Conservation (phyloP, 2,888 invertebrate genomes). For the Allacma fusca region DNA sequence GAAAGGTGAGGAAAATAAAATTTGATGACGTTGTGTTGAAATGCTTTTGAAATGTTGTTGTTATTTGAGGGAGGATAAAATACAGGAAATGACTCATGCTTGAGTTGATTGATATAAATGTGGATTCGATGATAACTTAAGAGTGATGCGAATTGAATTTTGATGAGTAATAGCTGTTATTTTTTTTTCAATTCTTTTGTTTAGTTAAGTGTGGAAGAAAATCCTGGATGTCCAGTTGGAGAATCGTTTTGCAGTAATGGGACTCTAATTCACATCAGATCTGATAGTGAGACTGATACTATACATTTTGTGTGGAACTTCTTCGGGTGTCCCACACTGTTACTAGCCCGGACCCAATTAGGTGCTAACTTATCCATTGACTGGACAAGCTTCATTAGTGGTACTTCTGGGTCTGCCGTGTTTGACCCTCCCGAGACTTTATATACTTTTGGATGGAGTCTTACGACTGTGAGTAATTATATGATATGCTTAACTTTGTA, state of each 20-base stretch:
- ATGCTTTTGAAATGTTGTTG: conserved; percentile 1
- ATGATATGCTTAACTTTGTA: not conserved
- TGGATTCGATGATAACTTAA: no score
- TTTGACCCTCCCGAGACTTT: conserved; percentile 65
- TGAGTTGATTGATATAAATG: not conserved
- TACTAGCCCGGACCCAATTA: conserved; percentile 68
- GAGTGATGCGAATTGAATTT: no score
- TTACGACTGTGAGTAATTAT: conserved; percentile 69
- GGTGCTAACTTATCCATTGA: conserved; percentile 67
- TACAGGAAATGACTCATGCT: not conserved
- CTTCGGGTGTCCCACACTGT: conserved; percentile 70
- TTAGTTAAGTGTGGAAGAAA: conserved; percentile 53
- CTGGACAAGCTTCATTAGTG: conserved; percentile 66
- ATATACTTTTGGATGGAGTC: conserved; percentile 71
- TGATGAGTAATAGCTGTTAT: not conserved
- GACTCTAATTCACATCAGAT: conserved; percentile 66
- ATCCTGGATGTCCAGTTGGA: conserved; percentile 51
- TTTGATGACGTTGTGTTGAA: not conserved
- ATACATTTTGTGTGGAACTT: conserved; percentile 77
- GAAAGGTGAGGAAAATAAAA: not conserved
- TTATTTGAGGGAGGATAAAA: no score
- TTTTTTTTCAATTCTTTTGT: no score
- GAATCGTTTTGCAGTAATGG: conserved; percentile 40
- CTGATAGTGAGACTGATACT: conserved; percentile 69
- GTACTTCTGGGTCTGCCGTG: conserved; percentile 63